Evolutionary conservation across 2,888 invertebrate genomes (phyloP).

Genomic region (Patella ulyssiponensis): DNA sequence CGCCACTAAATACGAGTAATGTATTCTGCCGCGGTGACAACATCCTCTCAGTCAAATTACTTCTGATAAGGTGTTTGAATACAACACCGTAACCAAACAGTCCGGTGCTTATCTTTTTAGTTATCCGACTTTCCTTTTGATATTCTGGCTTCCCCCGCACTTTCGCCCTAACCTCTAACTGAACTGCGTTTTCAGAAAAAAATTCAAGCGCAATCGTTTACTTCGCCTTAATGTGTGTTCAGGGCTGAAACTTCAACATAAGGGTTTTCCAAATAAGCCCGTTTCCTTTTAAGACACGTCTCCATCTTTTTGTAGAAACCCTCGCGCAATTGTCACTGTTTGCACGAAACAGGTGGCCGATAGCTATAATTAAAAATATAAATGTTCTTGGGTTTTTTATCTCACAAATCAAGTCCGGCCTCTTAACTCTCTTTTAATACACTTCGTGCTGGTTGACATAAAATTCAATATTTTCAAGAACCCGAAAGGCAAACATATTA

Average conservation of each 20-base stretch:
- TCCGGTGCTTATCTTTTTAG: slow-evolving; percentile 2
- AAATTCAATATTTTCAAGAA: slow-evolving; percentile 9
- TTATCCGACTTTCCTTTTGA: not conserved
- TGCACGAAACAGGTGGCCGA: slow-evolving; percentile 1
- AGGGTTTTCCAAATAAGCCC: not conserved
- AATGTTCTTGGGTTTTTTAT: not conserved
- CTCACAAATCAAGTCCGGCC: not conserved
- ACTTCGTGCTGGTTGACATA: not conserved
- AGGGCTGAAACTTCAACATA: not conserved
- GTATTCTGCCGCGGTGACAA: not conserved
- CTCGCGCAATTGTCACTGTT: not conserved
- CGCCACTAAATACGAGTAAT: not conserved
- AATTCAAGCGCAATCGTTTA: not conserved
- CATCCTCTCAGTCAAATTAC: not conserved
- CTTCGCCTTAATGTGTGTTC: not conserved
- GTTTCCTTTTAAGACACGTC: not conserved
- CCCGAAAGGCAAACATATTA: slow-evolving; percentile 9
- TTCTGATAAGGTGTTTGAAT: not conserved
- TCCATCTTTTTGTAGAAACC: not conserved
- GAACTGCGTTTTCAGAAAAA: not conserved
- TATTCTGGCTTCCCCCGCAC: not conserved
- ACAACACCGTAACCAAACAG: slow-evolving; percentile 6
- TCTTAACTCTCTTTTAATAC: slow-evolving; percentile 2
- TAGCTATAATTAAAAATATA: slow-evolving; percentile 3
- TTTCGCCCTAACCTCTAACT: not conserved